Evolutionary conservation across 2,797 vertebrate species (phyloP).

Genomic region (Champsocephalus gunnari): DNA sequence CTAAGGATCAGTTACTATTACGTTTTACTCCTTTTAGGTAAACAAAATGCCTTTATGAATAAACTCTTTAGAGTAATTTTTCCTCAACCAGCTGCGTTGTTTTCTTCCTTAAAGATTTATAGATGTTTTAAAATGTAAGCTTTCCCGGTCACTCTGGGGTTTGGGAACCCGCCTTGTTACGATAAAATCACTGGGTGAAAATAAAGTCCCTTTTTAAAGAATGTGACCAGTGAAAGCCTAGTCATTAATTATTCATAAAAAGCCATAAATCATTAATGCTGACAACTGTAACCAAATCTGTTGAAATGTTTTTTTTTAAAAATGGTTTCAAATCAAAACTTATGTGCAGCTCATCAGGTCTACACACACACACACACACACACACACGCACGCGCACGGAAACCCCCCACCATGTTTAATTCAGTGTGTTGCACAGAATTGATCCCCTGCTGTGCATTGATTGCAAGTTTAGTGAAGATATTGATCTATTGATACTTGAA

Average conservation of each 20-base stretch:
- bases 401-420: conserved; percentile 3
- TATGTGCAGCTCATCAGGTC: not conserved
- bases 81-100: not conserved
- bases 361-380: not conserved
- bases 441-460: conserved; percentile 37
- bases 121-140: not conserved
- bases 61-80: not conserved
- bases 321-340: conserved; percentile 17
- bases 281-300: conserved; percentile 21
- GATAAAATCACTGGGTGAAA: not conserved
- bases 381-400: not conserved
- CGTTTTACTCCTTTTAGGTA: too few relatives aligned
- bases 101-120: not conserved
- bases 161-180: not conserved
- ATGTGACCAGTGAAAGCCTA: not conserved
- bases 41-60: not conserved
- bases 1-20: too few relatives aligned
- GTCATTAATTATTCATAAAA: conserved; percentile 20
- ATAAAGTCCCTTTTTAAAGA: conserved; percentile 13
- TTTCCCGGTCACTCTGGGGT: not conserved
- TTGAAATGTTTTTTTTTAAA: not conserved
- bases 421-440: conserved; percentile 22
- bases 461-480: conserved; percentile 25
- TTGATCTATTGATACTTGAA: conserved; percentile 46
- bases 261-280: conserved; percentile 24